These are phyloP conservation scores for Carlito syrichta DNA, from an alignment of 2,113 vertebrate species.

Conservation along the genomic window DNA sequence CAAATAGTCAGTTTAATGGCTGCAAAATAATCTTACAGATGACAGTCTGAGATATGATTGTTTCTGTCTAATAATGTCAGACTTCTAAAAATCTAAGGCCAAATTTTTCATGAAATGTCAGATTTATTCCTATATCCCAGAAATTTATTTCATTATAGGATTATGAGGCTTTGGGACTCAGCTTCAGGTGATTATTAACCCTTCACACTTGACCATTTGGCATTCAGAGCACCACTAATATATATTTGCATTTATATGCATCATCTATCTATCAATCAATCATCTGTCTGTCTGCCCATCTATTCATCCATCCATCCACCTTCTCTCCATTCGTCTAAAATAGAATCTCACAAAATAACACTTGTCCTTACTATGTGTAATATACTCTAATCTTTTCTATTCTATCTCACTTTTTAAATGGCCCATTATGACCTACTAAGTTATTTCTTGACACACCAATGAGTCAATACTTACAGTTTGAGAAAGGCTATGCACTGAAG, in stretches of 20 bases:
- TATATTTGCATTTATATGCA: neutral
- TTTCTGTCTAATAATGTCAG: neutral
- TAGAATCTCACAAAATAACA: neutral
- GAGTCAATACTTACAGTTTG: neutral
- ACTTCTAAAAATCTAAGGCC: neutral
- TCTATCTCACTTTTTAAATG: neutral
- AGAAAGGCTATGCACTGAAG: neutral
- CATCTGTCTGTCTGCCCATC: neutral
- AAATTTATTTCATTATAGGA: neutral
- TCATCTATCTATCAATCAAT: neutral
- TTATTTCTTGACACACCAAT: neutral
- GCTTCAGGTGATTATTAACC: neutral
- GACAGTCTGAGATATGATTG: neutral
- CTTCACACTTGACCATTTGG: neutral
- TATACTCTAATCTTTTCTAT: neutral
- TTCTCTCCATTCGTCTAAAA: neutral
- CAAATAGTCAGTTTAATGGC: neutral
- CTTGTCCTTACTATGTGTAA: neutral
- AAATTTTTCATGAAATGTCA: neutral
- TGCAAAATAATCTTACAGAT: neutral
- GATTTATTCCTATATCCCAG: neutral
- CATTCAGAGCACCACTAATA: neutral
- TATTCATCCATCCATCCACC: neutral
- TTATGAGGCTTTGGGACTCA: neutral
- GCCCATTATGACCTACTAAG: neutral